phyloP scores from a whole-genome alignment of 37 sponge, comb jelly and placozoan species.

The Sycon ciliatum region DNA sequence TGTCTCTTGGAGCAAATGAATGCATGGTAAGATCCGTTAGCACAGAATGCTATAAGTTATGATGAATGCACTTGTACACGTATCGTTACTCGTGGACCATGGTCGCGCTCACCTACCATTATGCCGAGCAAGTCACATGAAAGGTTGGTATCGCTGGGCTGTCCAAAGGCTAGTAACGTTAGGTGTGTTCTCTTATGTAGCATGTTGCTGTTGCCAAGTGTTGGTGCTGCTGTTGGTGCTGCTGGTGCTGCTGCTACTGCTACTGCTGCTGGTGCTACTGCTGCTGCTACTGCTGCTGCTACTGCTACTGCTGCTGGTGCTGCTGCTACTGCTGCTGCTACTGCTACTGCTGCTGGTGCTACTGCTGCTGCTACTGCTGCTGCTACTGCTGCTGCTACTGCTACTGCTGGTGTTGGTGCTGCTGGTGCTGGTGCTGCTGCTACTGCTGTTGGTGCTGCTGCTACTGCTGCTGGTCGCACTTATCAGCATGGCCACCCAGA shows the following conservation, averaged over 20 bases:
- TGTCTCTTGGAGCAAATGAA: too few species aligned
- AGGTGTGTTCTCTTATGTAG: too few species aligned
- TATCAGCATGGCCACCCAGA: too few species aligned
- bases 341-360: constrained; percentile 2
- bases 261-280: not conserved
- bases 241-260: not conserved
- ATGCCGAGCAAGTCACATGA: too few species aligned
- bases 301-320: not conserved
- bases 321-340: not conserved
- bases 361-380: not conserved
- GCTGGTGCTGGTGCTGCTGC: not conserved
- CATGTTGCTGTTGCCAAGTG: too few species aligned
- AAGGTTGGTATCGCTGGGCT: too few species aligned
- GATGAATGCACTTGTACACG: too few species aligned
- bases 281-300: not conserved
- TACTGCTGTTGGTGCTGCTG: not conserved
- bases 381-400: not conserved
- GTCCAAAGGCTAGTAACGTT: too few species aligned
- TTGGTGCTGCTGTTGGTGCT: constrained; percentile 6
- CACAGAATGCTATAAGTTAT: too few species aligned
- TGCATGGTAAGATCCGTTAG: too few species aligned
- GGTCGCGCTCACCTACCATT: too few species aligned
- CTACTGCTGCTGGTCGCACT: not conserved
- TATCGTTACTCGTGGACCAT: too few species aligned
- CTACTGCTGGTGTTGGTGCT: not conserved